Percentiles rank a stretch among this genome's conserved stretches.
phyloP scores from a whole-genome alignment of 53 echinoderm and acorn worm species.

The Holothuria scabra region DNA sequence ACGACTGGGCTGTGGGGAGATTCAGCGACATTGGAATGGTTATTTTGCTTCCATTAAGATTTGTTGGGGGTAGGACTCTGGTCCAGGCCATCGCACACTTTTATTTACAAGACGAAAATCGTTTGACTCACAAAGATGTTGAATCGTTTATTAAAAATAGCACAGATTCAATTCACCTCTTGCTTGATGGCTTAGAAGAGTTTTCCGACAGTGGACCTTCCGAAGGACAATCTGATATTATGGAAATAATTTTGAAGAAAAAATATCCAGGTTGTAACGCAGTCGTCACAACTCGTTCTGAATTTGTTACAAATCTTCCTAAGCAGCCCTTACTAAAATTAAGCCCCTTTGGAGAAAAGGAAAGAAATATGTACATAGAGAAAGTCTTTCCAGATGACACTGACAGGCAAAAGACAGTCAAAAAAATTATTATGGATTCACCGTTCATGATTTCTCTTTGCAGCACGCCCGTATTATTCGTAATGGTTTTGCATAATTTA shows the following conservation, averaged over 20 bases:
- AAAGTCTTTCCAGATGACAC: background rate
- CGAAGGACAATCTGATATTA: background rate
- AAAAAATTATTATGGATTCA: background rate
- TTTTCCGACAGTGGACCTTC: background rate
- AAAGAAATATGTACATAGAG: slow-evolving; percentile 7
- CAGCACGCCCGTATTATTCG: background rate
- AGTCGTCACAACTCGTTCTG: background rate
- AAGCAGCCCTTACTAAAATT: background rate
- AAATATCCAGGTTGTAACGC: background rate
- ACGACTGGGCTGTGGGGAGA: background rate
- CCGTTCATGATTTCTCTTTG: background rate
- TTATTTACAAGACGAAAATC: background rate
- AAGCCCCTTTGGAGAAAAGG: background rate
- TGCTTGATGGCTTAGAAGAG: slow-evolving; percentile 26
- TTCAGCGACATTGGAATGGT: background rate
- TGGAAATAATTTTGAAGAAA: background rate
- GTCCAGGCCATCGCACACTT: background rate
- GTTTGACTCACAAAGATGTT: background rate
- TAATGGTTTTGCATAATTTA: background rate
- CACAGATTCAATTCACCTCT: background rate
- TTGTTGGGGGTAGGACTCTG: background rate
- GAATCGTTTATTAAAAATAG: background rate
- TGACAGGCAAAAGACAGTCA: background rate
- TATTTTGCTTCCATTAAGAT: background rate
- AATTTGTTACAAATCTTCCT: background rate